phyloP scores from a whole-genome alignment of 2,113 vertebrate species.

The human region GRCh38 chr5:174097001-174097500 shows the following conservation, averaged over 20 bases:
- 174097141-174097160: neutral
- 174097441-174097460: neutral
- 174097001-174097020: neutral
- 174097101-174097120: no score
- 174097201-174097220: neutral
- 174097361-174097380: neutral
- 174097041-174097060: neutral
- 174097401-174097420: neutral
- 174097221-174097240: neutral
- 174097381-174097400: accelerated
- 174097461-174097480: no score
- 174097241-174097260: neutral
- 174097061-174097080: neutral
- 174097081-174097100: no score
- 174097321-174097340: neutral
- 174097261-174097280: neutral
- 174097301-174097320: neutral
- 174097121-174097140: no score
- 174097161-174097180: accelerated
- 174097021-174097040: neutral
- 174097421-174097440: neutral
- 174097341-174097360: neutral
- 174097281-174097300: neutral
- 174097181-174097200: neutral
- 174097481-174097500: no score